Evolutionary conservation across 2,113 vertebrate species (phyloP), one percentile per base, ranked within the genome.

Genomic region (Micromys minutus): DNA sequence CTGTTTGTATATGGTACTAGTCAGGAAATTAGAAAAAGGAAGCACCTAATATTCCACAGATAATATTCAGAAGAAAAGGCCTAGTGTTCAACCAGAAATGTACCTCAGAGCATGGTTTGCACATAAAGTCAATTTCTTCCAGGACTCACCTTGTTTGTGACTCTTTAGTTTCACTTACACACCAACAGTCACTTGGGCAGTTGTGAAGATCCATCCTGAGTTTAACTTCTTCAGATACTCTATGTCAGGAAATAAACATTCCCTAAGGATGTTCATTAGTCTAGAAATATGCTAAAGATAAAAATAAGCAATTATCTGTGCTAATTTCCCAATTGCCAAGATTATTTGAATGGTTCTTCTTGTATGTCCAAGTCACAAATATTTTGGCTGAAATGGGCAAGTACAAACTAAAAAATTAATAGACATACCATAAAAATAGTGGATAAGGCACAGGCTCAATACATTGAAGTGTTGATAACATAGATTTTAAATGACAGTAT

Each of bases 251-350:
- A 26, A 19, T 22, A 47, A 71, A 55, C 9, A 19, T 16, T 93
- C 71, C 29, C 84, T 17, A 85, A 80, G 84, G 84, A 91, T 42
- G 50, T n/a, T 7, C 36, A n/a, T 42, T 89, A 89, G 45, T 89
- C 8, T 47, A 10, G 45, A 47, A 31, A 34, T 4, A 36, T 39
- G 10, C 15, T 65, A 34, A 36, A 47, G 47, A 85, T 55, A 29
- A 50, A 75, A 47, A 42, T 34, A 74, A 36, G 17, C 9, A 88
- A 67, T 79, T 52, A 4, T 11, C 11, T 42, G 15, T 45, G 4
- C 47, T 7, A 26, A 74, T 29, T 89, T 45, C 42, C 34, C 55
- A 29, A 7, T 24, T 55, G 16, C 7, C 5, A 26, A 45, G 16
- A 59, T 74, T 29, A 26, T 47, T 86, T 63, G 36, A 67, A 36